Conservation (phyloP, 1,140 invertebrate species). For the Daktulosphaira vitifoliae region DNA sequence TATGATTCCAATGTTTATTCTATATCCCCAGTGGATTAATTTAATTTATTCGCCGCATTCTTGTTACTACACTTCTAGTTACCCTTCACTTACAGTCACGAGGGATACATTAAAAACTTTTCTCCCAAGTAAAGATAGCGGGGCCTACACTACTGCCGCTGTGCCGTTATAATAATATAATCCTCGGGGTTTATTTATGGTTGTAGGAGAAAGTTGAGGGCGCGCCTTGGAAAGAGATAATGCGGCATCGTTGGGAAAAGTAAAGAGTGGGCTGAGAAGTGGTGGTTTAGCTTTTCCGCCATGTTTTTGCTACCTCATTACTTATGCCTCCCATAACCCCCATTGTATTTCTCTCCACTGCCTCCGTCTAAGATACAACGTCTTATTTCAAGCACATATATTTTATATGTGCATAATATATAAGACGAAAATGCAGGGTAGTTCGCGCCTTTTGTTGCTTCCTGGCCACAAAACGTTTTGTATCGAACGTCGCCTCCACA, state of each 20-base stretch:
- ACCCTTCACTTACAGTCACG: neutral
- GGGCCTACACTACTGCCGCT: neutral
- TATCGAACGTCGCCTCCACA: too few species aligned
- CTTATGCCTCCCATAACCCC: conserved; percentile 28
- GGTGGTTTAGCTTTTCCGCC: conserved; percentile 30
- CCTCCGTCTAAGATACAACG: neutral
- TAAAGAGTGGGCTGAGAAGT: conserved; percentile 6
- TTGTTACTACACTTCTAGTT: neutral
- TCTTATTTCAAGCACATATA: neutral
- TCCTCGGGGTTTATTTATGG: conserved; percentile 30
- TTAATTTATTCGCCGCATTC: conserved; percentile 29
- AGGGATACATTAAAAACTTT: conserved; percentile 32
- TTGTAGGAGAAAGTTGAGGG: neutral
- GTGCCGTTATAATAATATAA: conserved; percentile 28
- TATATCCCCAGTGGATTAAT: conserved; percentile 25
- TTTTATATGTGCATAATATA: too few species aligned
- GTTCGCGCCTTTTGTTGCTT: too few species aligned
- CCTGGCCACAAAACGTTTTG: too few species aligned
- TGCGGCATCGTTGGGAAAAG: conserved; percentile 17
- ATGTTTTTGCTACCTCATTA: conserved; percentile 33
- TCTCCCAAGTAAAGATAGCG: conserved; percentile 29
- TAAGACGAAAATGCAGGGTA: too few species aligned
- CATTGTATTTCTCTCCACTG: neutral
- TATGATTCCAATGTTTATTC: conserved; percentile 6
- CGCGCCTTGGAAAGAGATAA: conserved; percentile 14